These are phyloP conservation scores for Daphoenositta chrysoptera DNA, from an alignment of 2,113 vertebrate species.

Conservation along the genomic window DNA sequence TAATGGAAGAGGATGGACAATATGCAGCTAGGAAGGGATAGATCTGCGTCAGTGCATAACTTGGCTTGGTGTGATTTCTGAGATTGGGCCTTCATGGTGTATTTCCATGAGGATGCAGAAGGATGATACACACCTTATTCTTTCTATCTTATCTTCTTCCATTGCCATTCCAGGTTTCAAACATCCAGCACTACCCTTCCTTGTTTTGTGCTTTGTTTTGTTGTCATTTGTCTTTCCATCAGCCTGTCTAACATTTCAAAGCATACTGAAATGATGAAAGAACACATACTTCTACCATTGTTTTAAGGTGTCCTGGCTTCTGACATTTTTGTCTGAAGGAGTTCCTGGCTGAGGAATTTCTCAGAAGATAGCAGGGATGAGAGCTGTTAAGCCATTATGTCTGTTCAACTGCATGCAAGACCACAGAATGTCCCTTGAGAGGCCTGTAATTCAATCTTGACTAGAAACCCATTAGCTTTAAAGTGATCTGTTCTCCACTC, in stretches of 20 bases:
- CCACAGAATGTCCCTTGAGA: neutral
- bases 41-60: neutral
- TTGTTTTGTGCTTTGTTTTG: neutral
- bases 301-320: neutral
- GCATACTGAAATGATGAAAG: neutral
- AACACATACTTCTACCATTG: neutral
- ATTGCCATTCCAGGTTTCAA: neutral
- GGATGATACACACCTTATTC: neutral
- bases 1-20: neutral
- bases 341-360: neutral
- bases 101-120: neutral
- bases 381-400: neutral
- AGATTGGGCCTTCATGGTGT: neutral
- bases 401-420: neutral
- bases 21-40: neutral
- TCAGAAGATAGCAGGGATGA: neutral
- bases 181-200: neutral
- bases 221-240: neutral
- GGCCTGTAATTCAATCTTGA: neutral
- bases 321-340: neutral
- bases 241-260: neutral
- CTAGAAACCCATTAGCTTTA: neutral
- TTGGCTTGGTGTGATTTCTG: neutral
- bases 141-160: neutral
- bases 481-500: neutral